Conservation (phyloP, 2,113 vertebrate species). For the Eptesicus fuscus region DNA sequence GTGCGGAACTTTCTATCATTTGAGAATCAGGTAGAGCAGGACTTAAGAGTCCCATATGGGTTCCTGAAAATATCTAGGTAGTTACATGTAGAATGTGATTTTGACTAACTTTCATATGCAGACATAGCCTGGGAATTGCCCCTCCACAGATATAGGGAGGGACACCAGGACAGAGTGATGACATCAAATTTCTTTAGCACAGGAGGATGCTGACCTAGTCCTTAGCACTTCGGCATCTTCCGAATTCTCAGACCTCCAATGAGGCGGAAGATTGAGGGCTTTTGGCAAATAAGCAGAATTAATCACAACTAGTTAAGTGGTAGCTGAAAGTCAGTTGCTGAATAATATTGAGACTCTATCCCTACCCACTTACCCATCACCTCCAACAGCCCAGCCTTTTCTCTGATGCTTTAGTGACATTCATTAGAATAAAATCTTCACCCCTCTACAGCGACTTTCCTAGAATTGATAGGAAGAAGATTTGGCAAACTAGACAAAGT, state of each 20-base stretch:
- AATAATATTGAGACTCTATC: constrained; percentile 36
- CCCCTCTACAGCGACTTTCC: background rate
- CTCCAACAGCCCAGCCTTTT: background rate
- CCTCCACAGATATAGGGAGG: background rate
- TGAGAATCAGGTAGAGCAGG: background rate
- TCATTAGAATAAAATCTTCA: background rate
- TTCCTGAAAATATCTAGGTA: background rate
- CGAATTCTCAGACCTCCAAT: background rate
- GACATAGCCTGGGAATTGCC: background rate
- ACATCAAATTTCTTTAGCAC: background rate
- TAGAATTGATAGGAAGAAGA: constrained; percentile 29
- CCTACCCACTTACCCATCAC: background rate
- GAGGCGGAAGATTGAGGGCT: constrained; percentile 34
- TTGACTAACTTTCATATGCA: background rate
- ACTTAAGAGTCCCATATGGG: background rate
- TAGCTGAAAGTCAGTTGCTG: constrained; percentile 41
- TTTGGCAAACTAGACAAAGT: background rate
- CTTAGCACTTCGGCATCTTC: constrained; percentile 31
- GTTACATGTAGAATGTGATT: background rate
- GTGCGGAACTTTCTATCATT: background rate
- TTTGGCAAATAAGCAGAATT: constrained; percentile 52
- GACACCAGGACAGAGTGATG: background rate
- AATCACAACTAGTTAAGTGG: constrained; percentile 45
- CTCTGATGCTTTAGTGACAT: background rate
- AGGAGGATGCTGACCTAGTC: background rate